These are phyloP conservation scores for Emydocephalus ijimae DNA, from an alignment of 2,113 vertebrate genomes.

Conservation along the genomic window DNA sequence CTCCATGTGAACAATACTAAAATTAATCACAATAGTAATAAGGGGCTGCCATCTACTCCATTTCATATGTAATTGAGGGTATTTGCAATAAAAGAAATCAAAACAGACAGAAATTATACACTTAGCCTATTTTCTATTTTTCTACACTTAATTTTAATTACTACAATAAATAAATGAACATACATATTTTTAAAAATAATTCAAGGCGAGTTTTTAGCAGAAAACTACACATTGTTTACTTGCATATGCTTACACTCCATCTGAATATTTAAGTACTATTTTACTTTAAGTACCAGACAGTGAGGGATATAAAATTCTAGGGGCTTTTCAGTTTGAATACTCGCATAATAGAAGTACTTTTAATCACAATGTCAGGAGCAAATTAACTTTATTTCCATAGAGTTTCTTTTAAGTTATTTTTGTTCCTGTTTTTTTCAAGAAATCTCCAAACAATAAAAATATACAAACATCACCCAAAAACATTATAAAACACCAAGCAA, in stretches of 20 bases:
- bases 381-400: slow-evolving; percentile 4
- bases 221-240: slow-evolving; percentile 34
- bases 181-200: background rate
- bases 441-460: background rate
- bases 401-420: background rate
- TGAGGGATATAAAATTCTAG: slow-evolving; percentile 33
- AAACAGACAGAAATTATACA: slow-evolving; percentile 9
- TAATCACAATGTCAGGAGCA: slow-evolving; percentile 1
- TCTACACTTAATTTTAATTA: background rate
- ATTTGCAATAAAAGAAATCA: background rate
- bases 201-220: background rate
- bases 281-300: background rate
- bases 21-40: background rate
- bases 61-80: background rate
- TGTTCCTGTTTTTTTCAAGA: background rate
- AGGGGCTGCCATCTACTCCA: background rate
- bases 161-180: background rate
- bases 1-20: background rate
- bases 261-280: slow-evolving; percentile 44
- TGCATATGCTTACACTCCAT: slow-evolving; percentile 31
- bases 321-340: slow-evolving; percentile 19
- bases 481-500: background rate
- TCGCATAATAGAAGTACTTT: background rate
- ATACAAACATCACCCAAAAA: background rate
- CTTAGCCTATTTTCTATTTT: slow-evolving; percentile 9